Conservation (phyloP, 2,888 invertebrate genomes). For the Hartigia nigra region DNA sequence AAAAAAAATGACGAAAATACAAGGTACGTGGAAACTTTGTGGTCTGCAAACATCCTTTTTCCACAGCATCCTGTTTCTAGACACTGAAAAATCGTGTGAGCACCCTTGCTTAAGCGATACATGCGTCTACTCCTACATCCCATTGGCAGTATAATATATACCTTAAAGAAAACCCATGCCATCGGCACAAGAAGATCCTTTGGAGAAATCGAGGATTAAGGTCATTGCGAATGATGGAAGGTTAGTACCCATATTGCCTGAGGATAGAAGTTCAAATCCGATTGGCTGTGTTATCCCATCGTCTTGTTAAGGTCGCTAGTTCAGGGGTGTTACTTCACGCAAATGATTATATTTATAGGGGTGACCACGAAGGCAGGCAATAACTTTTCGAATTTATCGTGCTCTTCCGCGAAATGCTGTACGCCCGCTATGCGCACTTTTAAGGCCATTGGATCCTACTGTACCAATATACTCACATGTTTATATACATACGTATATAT, state of each 20-base stretch:
- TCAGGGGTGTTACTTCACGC: constrained; percentile 42
- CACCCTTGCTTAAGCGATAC: not conserved
- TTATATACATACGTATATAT: not conserved
- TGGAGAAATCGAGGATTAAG: not conserved
- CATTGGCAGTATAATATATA: not conserved
- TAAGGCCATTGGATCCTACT: not conserved
- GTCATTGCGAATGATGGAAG: not conserved
- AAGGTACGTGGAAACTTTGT: not conserved
- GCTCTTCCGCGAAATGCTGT: constrained; percentile 50
- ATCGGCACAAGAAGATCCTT: not conserved
- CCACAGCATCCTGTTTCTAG: not conserved
- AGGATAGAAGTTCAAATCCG: not conserved
- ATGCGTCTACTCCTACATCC: not conserved
- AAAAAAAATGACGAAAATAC: not conserved
- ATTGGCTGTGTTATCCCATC: constrained; percentile 23
- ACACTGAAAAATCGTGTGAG: constrained; percentile 2
- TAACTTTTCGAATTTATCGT: constrained; percentile 60
- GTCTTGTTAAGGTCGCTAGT: constrained; percentile 52
- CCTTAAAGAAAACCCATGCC: not conserved
- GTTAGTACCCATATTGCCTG: not conserved
- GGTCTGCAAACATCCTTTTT: not conserved
- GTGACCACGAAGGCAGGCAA: constrained; percentile 35
- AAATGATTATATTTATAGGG: constrained; percentile 30
- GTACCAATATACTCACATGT: not conserved
- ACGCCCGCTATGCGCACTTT: constrained; percentile 12